Evolutionary conservation across 1,140 invertebrate genomes (phyloP), one percentile per base, ranked within the genome.

Genomic region (Tetramorium parvispinum): DNA sequence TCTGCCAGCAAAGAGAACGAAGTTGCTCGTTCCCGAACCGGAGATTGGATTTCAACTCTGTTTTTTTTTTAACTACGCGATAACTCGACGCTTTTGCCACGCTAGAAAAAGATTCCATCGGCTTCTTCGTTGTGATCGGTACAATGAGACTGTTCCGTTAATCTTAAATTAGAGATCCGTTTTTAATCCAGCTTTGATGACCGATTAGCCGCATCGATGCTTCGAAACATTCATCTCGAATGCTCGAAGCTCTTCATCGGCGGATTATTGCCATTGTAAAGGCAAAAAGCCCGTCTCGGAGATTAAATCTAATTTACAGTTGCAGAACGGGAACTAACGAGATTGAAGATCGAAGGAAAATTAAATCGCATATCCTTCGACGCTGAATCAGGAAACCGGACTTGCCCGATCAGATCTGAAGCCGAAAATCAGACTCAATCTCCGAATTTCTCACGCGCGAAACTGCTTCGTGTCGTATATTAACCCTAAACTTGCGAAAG

Each of bases 401-500:
- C 21, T n/a, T 32, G 3, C 6, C 21, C 43, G 7, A 1, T 13
- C 3, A 24, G 4, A 68, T 70, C 65, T n/a, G 21, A 37, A 82
- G 16, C 2, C 3, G 32, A 61, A 59, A 73, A 59, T 57, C 53
- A 73, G 59, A 83, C 57, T 59, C 16, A 75, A 75, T 83, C 68
- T 59, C 53, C 68, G 53, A n/a, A 40, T 37, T 10, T 13, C 13
- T 32, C n/a, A 68, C 21, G 24, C 16, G 27, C 21, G 40, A 68
- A n/a, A 68, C 21, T 59, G 13, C 24, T 79, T 57, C 24, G 21
- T 24, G 13, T 53, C 37, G 21, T 24, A 13, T 53, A 24, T 77
- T 78, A 82, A 82, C 66, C 66, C 66, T 82, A 73, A 83, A 83
- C 79, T 83, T 49, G 68, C 40, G 11, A 3, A 73, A 32, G 37